Conservation (phyloP, 1,140 invertebrate genomes). For the Antheraea pernyi region DNA sequence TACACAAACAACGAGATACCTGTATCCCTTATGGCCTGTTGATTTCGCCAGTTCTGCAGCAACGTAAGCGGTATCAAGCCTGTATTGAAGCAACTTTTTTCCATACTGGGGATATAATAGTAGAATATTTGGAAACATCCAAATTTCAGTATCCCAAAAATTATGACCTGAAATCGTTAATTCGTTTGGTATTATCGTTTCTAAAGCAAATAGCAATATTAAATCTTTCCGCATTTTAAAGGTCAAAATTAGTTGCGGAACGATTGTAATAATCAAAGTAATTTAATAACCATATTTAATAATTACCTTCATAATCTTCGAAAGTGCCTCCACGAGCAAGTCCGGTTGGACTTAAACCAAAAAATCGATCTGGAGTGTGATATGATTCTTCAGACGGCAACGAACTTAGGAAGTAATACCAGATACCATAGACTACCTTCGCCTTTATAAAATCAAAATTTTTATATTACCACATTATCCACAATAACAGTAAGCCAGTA, state of each 20-base stretch:
- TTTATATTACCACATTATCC: too few relatives aligned
- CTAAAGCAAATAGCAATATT: too few relatives aligned
- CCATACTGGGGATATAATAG: conserved; percentile 65
- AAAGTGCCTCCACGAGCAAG: conserved; percentile 76
- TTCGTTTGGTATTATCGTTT: background rate
- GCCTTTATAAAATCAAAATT: conserved; percentile 35
- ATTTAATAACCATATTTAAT: too few relatives aligned
- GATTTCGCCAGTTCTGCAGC: conserved; percentile 58
- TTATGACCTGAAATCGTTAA: conserved; percentile 57
- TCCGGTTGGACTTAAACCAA: conserved; percentile 79
- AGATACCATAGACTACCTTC: conserved; percentile 79
- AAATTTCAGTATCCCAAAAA: conserved; percentile 78
- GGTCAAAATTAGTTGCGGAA: too few relatives aligned
- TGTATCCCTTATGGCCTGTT: conserved; percentile 69
- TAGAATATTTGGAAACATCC: conserved; percentile 74
- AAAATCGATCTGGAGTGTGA: conserved; percentile 69
- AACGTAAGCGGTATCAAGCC: conserved; percentile 58
- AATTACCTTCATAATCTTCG: conserved; percentile 73
- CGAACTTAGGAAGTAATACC: conserved; percentile 80
- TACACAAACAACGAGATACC: conserved; percentile 35
- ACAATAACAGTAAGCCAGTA: too few relatives aligned
- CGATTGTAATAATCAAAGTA: too few relatives aligned
- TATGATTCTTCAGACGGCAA: conserved; percentile 71
- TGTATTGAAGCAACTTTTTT: conserved; percentile 60
- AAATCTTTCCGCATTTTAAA: too few relatives aligned